Evolutionary conservation across 2,888 invertebrate species (phyloP), one percentile per base, ranked within the genome.

Genomic region (Rotaria socialis): DNA sequence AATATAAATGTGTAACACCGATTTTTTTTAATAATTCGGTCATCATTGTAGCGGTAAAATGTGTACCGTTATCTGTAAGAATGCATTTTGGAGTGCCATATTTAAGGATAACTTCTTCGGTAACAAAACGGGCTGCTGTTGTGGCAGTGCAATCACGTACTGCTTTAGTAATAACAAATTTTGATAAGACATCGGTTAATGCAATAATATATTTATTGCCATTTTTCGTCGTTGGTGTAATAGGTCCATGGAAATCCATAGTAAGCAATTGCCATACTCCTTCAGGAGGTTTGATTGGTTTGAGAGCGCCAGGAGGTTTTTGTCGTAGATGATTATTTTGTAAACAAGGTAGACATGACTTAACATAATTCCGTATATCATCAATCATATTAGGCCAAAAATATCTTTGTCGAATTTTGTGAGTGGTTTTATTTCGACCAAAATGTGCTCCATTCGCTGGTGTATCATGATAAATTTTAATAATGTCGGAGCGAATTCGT

Each of bases 121-220:
- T n/a, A 6, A 55, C 6, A 60, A 60, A 60, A 60, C 60, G 60
- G n/a, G 60, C 60, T n/a, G 60, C 60, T 1, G 60, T 60, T 60
- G n/a, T 2, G 1, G 60, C 60, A 27, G 60, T 60, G 27, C 60
- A 60, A 60, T 60, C 60, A 14, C 60, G 60, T 3, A 60, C 60
- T 8, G 60, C 60, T 60, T 60, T 2, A 5, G 60, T 27, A n/a
- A 60, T 60, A 27, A 60, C n/a, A 27, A 60, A 60, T 27, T 60
- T 60, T 3, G 60, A 60, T 8, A 60, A 8, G 14, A 60, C 60
- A 60, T 60, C 60, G n/a, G 60, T 60, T n/a, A 60, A 27, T 7
- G 60, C n/a, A 27, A 60, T 60, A 60, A 60, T 60, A 60, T 60
- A 60, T 60, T 60, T 60, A 8, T 60, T 60, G 10, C 60, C 60